Base-by-base conservation (phyloP, 92 coral and sea anemone species). In the Desmophyllum pertusum region DNA sequence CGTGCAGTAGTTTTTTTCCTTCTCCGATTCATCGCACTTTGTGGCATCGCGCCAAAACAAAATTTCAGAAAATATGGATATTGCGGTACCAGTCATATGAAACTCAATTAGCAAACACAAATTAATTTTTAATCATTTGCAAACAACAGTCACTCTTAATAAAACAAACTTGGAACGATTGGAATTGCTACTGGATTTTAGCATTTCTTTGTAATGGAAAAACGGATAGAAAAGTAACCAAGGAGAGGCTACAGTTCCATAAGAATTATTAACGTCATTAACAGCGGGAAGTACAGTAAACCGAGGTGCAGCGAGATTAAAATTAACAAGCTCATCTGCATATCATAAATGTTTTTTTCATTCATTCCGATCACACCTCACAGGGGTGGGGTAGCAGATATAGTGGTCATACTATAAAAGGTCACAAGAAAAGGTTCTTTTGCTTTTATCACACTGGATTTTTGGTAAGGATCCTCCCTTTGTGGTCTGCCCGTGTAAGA, bases 111-210 rank as follows among this genome's bases (percentile, higher is more conserved):
- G 84, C 64, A 50, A 50, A 52, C 76, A 46, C 37, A 46, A 68
- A 80, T 80, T 68, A 80, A 80, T 80, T 80, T 80, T 80, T 80
- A 80, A 80, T 80, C 37, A 80, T 43, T 51, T 68, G 41, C 84
- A 80, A 67, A 67, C 50, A 35, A 25, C 40, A 8, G 66, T 80
- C 76, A 46, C 37, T 43, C 33, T 46, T 48, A 80, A 78, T 72
- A 46, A 74, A 29, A 74, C 62, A 31, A 74, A 51, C 66, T 55
- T 51, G 17, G 18, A 50, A 48, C 30, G 29, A 18, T 36, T 75
- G 38, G 62, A 48, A 19, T 52, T 75, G 65, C 30, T 23, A 35
- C 42, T 13, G 42, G 42, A 51, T 10, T 14, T 13, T 31, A 50
- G 4, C 4, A 5, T 19, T 30, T 30, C 25, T 27, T 14, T 45